A percentile compares a stretch with the other conserved stretches of the same genome.
Evolutionary conservation across 2,797 vertebrate genomes (phyloP).

Genomic region (Zalophus californianus): DNA sequence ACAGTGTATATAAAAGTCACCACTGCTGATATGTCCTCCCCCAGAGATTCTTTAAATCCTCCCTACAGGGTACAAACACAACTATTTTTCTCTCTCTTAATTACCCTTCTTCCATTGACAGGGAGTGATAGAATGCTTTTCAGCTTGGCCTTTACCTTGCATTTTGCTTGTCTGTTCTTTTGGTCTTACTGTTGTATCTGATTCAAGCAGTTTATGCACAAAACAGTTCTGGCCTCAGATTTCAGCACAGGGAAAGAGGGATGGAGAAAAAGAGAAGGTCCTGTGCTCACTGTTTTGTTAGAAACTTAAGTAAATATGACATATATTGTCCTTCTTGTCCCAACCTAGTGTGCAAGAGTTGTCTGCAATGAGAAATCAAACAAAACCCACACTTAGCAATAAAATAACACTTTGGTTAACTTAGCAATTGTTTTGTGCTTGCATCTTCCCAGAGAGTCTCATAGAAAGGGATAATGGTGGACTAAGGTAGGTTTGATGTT

Average conservation of each 20-base stretch:
- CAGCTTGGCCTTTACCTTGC: not conserved
- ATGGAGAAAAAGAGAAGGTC: not conserved
- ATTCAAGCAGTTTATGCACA: not conserved
- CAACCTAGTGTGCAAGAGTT: not conserved
- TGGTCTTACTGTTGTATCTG: not conserved
- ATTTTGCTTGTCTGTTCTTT: not conserved
- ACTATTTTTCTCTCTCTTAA: not conserved
- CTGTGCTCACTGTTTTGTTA: not conserved
- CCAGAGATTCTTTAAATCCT: not conserved
- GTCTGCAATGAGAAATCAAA: not conserved
- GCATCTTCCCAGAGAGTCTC: not conserved
- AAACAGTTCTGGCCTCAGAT: not conserved
- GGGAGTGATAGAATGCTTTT: not conserved
- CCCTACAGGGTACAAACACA: not conserved
- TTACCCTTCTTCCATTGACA: not conserved
- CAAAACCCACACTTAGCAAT: not conserved
- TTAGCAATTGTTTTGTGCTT: too few species aligned
- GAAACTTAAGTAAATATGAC: not conserved
- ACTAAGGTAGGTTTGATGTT: not conserved
- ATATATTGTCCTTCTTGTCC: not conserved
- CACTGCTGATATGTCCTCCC: not conserved
- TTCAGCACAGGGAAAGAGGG: not conserved
- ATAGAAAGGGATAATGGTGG: not conserved
- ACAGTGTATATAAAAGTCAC: not conserved
- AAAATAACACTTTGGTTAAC: not conserved